Conservation (phyloP, 2,797 vertebrate genomes). For the Acrossocheilus wenchowensis region DNA sequence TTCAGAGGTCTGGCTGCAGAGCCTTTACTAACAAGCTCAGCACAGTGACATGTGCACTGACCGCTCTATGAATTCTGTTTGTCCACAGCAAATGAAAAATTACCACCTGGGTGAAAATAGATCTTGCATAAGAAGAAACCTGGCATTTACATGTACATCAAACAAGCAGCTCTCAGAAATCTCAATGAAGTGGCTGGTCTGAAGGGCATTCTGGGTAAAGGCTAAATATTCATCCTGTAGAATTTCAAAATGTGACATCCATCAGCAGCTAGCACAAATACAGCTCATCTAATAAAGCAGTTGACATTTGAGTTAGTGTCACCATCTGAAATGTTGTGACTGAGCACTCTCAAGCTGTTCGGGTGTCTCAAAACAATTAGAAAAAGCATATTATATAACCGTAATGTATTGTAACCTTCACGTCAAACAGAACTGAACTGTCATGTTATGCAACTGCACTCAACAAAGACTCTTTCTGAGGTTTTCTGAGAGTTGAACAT, state of each 20-base stretch:
- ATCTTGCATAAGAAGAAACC: conserved; percentile 34
- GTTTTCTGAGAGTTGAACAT: not conserved
- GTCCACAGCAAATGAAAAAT: conserved; percentile 25
- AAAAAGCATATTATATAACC: conserved; percentile 34
- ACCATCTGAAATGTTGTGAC: conserved; percentile 18
- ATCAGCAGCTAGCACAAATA: conserved; percentile 20
- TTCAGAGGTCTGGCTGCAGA: conserved; percentile 29
- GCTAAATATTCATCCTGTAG: conserved; percentile 10
- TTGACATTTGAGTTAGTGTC: conserved; percentile 25
- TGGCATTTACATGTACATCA: conserved; percentile 42
- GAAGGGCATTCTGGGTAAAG: conserved; percentile 39
- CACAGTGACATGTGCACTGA: conserved; percentile 24
- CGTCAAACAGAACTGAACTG: conserved; percentile 3
- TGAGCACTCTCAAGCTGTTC: conserved; percentile 23
- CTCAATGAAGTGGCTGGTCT: conserved; percentile 20
- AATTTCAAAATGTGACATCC: conserved; percentile 35
- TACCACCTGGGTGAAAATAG: conserved; percentile 18
- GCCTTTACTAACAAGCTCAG: conserved; percentile 32
- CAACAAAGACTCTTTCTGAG: conserved; percentile 7
- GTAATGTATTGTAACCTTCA: conserved; percentile 17
- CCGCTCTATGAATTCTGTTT: conserved; percentile 29
- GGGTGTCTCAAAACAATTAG: conserved; percentile 25
- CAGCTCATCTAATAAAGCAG: conserved; percentile 14
- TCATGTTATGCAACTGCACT: conserved; percentile 22
- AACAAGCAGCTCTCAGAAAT: conserved; percentile 30